Evolutionary conservation across 2,797 vertebrate species (phyloP), one percentile per base, ranked within the genome.

Genomic region (Danio aesculapii): DNA sequence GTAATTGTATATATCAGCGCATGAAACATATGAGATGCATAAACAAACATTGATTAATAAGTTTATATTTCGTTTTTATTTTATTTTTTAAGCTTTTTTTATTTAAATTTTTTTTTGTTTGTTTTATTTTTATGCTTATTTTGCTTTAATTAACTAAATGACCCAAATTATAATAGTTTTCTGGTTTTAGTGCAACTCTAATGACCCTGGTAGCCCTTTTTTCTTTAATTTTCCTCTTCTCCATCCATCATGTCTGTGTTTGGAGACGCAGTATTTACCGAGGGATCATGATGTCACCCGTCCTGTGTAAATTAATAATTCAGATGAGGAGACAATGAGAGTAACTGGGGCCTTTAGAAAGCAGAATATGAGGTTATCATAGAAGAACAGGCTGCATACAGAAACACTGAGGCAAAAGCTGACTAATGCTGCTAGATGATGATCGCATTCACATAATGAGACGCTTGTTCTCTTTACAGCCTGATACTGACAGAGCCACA

Each of bases 251-350:
- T 19, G 30, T 43, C 16, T 43, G 47, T 71, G 68, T 63, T 19
- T 52, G 7, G 11, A 64, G 12, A 6, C 13, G 8, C 49, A 0
- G 39, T 21, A 12, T 46, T n/a, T 14, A 30, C 9, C 39, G 19
- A 50, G 4, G 59, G 8, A 52, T 8, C 8, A 10, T 6, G 17
- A 57, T 57, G 19, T 39, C 49, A 64, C n/a, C 49, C 8, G 0
- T 46, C 16, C 63, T 47, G 43, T 39, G 57, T 47, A 58, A 66
- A 68, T 55, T 12, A 66, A 66, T 76, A 55, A 76, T 55, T 76
- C 41, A 76, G 49, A 21, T 16, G 49, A 21, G 49, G 44, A 52
- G 49, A 64, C 62, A 77, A 71, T 71, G 12, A 43, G 10, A 46
- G 62, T 67, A n/a, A 46, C n/a, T 46, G 39, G 6, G 6, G 63